Percentiles rank a stretch among this genome's conserved stretches.
These are phyloP conservation scores for Anastrepha ludens DNA, from an alignment of 1,140 invertebrate species.

Conservation along the genomic window DNA sequence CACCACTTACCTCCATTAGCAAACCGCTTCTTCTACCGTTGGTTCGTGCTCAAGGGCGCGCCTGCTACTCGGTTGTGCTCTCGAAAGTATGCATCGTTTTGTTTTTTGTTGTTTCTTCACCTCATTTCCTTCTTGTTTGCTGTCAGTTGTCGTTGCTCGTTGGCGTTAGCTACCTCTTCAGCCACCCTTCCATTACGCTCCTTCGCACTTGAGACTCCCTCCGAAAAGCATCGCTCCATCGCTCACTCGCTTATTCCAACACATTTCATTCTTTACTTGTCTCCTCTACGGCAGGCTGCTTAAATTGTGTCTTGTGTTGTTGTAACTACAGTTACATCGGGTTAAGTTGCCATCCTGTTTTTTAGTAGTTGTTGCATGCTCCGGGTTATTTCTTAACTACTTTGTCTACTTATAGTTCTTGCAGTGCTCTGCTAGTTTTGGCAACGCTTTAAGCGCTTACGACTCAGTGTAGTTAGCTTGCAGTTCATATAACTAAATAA, in stretches of 20 bases:
- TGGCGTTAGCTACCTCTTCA: no score
- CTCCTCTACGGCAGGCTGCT: background rate
- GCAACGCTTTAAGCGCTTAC: slow-evolving; percentile 30
- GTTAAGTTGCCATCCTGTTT: background rate
- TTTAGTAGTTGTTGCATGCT: background rate
- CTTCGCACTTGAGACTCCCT: no score
- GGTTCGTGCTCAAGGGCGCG: slow-evolving; percentile 56
- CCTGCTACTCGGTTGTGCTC: background rate
- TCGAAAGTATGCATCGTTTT: background rate
- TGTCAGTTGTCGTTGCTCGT: background rate
- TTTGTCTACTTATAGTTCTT: background rate
- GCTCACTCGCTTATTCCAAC: background rate
- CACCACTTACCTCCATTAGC: background rate
- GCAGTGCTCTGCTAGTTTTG: background rate
- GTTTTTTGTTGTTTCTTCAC: background rate
- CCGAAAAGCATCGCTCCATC: background rate
- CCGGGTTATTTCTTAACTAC: background rate
- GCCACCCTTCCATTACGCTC: no score
- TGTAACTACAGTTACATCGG: background rate
- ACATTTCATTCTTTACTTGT: background rate
- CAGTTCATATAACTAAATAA: slow-evolving; percentile 4
- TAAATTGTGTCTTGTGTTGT: background rate
- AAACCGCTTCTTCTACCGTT: background rate
- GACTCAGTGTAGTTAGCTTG: background rate
- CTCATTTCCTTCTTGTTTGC: background rate